phyloP scores from a whole-genome alignment of 2,797 vertebrate genomes.

The Cirrhinus mrigala region DNA sequence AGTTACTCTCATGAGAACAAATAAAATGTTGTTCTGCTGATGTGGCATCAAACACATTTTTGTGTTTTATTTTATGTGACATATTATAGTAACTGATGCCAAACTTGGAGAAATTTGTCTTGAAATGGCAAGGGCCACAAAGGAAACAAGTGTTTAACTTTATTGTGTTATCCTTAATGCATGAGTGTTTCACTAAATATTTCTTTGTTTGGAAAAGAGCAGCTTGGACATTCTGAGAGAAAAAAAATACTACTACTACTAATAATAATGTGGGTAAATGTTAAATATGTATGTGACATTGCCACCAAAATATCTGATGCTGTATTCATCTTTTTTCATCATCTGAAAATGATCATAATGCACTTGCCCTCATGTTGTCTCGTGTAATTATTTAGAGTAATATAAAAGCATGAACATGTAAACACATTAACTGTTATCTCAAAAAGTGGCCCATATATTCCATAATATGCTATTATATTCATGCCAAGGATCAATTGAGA shows the following conservation, averaged over 20 bases:
- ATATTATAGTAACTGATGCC: background rate
- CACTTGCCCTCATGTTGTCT: background rate
- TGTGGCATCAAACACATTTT: background rate
- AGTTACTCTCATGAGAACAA: background rate
- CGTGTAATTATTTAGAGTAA: background rate
- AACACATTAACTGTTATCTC: background rate
- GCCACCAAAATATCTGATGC: background rate
- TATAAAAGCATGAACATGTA: background rate
- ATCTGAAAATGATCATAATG: fast-evolving
- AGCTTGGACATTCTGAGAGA: background rate
- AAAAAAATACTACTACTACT: no score
- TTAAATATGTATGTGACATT: background rate
- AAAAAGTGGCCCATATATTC: background rate
- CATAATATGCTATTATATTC: background rate
- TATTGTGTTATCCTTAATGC: background rate
- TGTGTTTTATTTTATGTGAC: background rate
- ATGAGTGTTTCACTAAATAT: no score
- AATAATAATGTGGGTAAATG: background rate
- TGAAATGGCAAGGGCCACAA: no score
- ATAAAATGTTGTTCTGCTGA: background rate
- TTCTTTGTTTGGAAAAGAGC: background rate
- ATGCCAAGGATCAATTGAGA: slow-evolving; percentile 28
- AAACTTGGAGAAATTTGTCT: background rate
- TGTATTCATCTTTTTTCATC: background rate
- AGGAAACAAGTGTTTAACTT: no score